phyloP scores from a whole-genome alignment of 2,113 vertebrate genomes.

The Mesoclemmys tuberculata region DNA sequence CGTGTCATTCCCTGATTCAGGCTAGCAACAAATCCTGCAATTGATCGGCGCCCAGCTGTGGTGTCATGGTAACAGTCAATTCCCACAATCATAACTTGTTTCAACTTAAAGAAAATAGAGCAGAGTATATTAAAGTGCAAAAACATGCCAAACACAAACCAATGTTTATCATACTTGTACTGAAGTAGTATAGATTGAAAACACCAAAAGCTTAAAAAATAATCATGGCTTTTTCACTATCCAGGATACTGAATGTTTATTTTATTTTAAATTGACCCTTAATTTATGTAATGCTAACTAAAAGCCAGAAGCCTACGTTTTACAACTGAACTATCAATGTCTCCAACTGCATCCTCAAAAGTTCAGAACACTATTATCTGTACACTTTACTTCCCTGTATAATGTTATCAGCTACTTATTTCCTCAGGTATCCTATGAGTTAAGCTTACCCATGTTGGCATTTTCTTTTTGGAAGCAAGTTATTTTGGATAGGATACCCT shows the following conservation, averaged over 20 bases:
- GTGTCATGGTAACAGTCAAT: conserved; percentile 97
- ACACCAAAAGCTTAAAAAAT: background rate
- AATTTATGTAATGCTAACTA: background rate
- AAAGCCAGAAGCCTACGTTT: background rate
- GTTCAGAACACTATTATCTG: background rate
- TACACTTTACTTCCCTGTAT: background rate
- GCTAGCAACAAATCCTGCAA: conserved; percentile 93
- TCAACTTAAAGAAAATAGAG: conserved; percentile 79
- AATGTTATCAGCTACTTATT: background rate
- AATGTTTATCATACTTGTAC: background rate
- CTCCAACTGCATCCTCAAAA: background rate
- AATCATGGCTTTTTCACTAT: background rate
- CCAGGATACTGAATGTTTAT: background rate
- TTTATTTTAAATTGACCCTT: background rate
- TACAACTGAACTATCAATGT: background rate
- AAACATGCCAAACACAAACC: background rate
- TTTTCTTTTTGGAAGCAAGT: background rate
- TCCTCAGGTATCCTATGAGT: background rate
- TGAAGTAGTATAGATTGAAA: background rate
- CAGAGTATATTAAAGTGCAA: fast-evolving
- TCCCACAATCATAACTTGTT: conserved; percentile 94
- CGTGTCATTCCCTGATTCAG: conserved; percentile 91
- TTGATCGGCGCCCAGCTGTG: conserved; percentile 84
- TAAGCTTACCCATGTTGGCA: background rate
- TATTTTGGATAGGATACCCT: background rate